Evolutionary conservation across 2,113 vertebrate species (phyloP).

Genomic region (Pelusios castaneus): DNA sequence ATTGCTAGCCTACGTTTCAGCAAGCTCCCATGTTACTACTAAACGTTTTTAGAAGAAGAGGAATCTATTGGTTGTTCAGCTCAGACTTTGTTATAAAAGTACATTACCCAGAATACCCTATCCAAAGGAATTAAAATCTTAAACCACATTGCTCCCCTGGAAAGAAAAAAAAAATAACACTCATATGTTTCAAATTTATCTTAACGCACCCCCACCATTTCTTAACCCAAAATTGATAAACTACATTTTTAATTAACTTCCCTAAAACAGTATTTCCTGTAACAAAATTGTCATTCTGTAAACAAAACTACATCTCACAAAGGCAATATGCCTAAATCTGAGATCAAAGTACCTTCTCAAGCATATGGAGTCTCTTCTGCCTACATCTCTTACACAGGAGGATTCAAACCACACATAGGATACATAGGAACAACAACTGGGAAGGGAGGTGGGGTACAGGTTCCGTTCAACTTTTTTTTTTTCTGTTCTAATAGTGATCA

Average conservation of each 20-base stretch:
- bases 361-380: not conserved
- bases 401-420: not conserved
- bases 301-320: not conserved
- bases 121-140: not conserved
- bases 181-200: rapidly evolving
- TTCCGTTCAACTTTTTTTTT: not conserved
- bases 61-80: rapidly evolving
- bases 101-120: rapidly evolving
- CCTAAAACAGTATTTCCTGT: not conserved
- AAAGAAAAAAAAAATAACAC: rapidly evolving
- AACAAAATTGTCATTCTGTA: not conserved
- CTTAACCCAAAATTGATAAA: not conserved
- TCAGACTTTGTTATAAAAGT: not conserved
- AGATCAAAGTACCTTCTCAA: not conserved
- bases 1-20: not conserved
- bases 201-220: not conserved
- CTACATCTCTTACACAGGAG: not conserved
- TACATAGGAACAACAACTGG: not conserved
- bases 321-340: not conserved
- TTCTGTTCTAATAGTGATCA: not conserved
- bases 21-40: not conserved
- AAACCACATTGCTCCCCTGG: not conserved
- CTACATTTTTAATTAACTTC: not conserved
- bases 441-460: too few species aligned
- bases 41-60: not conserved